These are phyloP conservation scores for Hirtodrosophila cameraria DNA, from an alignment of 2,888 invertebrate genomes.

Conservation along the genomic window DNA sequence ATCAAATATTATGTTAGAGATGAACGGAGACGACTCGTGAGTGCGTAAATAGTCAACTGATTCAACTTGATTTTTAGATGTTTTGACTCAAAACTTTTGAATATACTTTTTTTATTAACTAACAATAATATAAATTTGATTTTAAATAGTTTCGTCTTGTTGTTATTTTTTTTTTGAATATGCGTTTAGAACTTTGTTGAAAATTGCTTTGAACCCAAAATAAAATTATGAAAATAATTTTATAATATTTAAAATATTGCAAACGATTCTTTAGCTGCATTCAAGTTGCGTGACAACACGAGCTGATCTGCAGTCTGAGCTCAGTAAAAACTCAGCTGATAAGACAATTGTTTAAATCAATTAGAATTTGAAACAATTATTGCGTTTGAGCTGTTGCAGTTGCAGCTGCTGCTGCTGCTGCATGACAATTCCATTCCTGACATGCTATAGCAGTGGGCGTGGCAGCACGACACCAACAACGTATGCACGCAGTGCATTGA, in stretches of 20 bases:
- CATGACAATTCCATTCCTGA: slow-evolving; percentile 20
- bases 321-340: slow-evolving; percentile 2
- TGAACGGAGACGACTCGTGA: too few relatives aligned
- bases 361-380: slow-evolving; percentile 35
- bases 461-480: slow-evolving; percentile 29
- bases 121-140: too few relatives aligned
- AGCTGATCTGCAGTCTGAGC: background rate
- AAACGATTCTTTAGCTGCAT: background rate
- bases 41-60: too few relatives aligned
- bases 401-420: slow-evolving; percentile 9
- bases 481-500: slow-evolving; percentile 52
- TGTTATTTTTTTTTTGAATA: too few relatives aligned
- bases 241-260: background rate
- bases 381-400: slow-evolving; percentile 1
- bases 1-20: too few relatives aligned
- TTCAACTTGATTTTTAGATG: too few relatives aligned
- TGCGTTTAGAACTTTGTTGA: too few relatives aligned
- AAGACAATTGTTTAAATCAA: slow-evolving; percentile 43
- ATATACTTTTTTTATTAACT: too few relatives aligned
- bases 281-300: slow-evolving; percentile 9
- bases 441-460: slow-evolving; percentile 40
- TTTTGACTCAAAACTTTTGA: too few relatives aligned
- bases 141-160: too few relatives aligned
- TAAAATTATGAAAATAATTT: too few relatives aligned
- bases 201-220: too few relatives aligned